Base-by-base conservation (phyloP, 2,888 invertebrate species). In the Dicyrtomina minuta region DNA sequence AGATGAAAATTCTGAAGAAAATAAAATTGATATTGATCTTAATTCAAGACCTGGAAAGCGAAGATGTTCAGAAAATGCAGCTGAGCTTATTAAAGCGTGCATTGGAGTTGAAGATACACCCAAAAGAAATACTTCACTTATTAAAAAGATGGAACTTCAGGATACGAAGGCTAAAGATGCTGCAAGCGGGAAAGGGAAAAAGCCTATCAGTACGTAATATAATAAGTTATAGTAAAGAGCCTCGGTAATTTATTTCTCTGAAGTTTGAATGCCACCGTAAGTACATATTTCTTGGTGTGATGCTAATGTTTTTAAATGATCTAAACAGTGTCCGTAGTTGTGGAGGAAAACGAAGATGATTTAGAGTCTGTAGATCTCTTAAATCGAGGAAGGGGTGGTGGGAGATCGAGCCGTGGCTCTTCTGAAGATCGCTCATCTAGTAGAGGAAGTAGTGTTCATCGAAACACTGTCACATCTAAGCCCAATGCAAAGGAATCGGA, bases 21-120 rank as follows among this genome's bases (percentile, higher is more conserved):
- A 81, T 33, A 76, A 74, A 61, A 27, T 69, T 15, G 74, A 75
- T 68, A 72, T 76, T 27, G 78, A 77, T 59, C 64, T 78, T 12
- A 78, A 78, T 61, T 82, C 83, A 65, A 82, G 85, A 78, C 84
- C 85, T 70, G 84, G 83, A 70, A 86, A 86, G 80, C 81, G 87
- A 76, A 87, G 87, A 81, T 86, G 85, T 79, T 87, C 86, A 62
- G 87, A 87, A 79, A 87, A 86, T 80, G 86, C 86, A 53, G 85
- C 84, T 17, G 86, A 86, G 79, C 82, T 86, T 72, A 86, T 86
- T 70, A 86, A 87, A 82, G 82, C 84, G 79, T 83, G 84, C 80
- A 83, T 85, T 84, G 83, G 85, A 79, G 80, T 85, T 79, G 82
- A 85, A 79, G 80, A 81, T 67, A 79, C 79, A 62, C 78, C 80